Conservation (phyloP, 2,888 invertebrate genomes). For the Lydus trimaculatus region DNA sequence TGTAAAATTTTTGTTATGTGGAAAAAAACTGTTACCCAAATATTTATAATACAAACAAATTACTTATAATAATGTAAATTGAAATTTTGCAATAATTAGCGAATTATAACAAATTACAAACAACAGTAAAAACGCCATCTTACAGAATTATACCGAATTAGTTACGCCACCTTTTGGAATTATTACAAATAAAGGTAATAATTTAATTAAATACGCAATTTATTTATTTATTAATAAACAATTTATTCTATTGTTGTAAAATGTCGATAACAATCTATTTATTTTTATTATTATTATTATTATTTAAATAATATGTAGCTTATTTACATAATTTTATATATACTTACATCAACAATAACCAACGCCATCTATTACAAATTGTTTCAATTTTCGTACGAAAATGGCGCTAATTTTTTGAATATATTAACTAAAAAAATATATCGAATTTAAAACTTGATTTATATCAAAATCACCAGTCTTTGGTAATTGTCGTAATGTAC, state of each 20-base stretch:
- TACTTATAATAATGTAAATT: too few relatives aligned
- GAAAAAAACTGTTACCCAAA: too few relatives aligned
- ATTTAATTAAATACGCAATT: neutral
- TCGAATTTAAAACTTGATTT: constrained; percentile 75
- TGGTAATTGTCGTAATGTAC: constrained; percentile 70
- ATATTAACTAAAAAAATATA: constrained; percentile 85
- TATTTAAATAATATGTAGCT: neutral
- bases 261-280: neutral
- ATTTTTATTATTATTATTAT: neutral
- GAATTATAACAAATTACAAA: too few relatives aligned
- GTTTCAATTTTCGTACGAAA: too few relatives aligned
- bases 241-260: neutral
- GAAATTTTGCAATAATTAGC: too few relatives aligned
- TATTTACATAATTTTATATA: neutral
- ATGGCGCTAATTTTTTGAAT: neutral
- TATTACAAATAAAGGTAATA: too few relatives aligned
- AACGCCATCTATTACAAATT: neutral
- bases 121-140: too few relatives aligned
- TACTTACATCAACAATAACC: neutral
- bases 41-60: too few relatives aligned
- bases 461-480: constrained; percentile 80
- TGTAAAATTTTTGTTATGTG: neutral
- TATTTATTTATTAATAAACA: neutral
- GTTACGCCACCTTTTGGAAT: too few relatives aligned
- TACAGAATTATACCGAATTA: too few relatives aligned